phyloP scores from a whole-genome alignment of 2,113 vertebrate species.

The Petrocephalus zakoni region DNA sequence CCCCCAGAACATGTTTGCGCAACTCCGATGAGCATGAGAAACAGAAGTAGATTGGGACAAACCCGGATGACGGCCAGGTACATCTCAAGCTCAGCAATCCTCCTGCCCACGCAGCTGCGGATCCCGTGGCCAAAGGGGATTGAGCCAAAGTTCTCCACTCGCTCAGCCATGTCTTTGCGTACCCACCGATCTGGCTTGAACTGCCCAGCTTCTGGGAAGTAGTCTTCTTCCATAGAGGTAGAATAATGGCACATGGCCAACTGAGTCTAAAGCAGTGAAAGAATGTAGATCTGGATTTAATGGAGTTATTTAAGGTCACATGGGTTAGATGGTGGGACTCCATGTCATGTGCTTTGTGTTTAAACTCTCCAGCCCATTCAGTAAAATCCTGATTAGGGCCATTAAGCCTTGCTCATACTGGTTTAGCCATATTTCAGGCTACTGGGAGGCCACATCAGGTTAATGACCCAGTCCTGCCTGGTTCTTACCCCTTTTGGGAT shows the following conservation, averaged over 20 bases:
- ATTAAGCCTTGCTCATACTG: not conserved
- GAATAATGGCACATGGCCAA: conserved; percentile 86
- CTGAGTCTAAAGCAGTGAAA: conserved; percentile 66
- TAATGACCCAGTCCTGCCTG: not conserved
- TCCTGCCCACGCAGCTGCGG: conserved; percentile 80
- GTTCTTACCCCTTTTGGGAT: conserved; percentile 85
- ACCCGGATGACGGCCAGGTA: conserved; percentile 78
- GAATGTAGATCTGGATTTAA: not conserved
- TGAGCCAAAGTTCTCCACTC: conserved; percentile 85
- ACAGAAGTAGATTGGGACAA: not conserved
- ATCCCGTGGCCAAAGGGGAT: conserved; percentile 89
- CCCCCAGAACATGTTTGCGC: too few relatives aligned
- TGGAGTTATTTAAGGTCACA: not conserved
- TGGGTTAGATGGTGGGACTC: not conserved
- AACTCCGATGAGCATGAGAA: not conserved
- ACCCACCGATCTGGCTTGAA: conserved; percentile 83
- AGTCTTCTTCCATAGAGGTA: conserved; percentile 77
- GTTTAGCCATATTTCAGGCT: not conserved
- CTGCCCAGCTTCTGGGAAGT: conserved; percentile 62
- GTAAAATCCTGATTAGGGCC: not conserved
- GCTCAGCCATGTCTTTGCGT: conserved; percentile 66
- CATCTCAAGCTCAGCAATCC: conserved; percentile 85
- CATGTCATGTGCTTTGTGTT: not conserved
- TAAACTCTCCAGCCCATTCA: not conserved
- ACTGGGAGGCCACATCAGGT: not conserved